Base-by-base conservation (phyloP, 2,888 invertebrate genomes). In the Nomada ruficornis region DNA sequence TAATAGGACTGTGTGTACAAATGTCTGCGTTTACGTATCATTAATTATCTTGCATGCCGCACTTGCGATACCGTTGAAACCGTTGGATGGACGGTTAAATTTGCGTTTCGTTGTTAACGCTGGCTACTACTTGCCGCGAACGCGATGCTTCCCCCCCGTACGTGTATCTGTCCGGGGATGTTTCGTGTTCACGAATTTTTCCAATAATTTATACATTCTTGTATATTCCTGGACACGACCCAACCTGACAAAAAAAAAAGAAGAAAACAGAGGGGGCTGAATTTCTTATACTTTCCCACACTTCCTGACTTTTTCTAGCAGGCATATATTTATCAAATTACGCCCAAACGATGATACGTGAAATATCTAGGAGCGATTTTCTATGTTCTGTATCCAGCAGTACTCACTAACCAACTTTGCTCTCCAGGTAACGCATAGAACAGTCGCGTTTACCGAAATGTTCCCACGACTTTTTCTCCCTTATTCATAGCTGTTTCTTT, bases 21-120 rank as follows among this genome's bases (percentile, higher is more conserved):
- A 73, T 82, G 74, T 80, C 81, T 80, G 81, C 69, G 74, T 82
- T 82, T 80, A 80, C 69, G 69, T 80, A 74, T 70, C 74, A 80
- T 82, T 82, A 82, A 80, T 82, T 82, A 82, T 74, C 60, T 80
- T 64, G 71, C 71, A 47, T 44, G 54, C 36, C 59, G 52, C 74
- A 60, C 74, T 77, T 52, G 80, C 71, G 71, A 71, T 72, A 72
- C 64, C 63, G 72, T 72, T 67, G 55, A 57, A 63, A 57, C 62
- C 52, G 26, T 47, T 50, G 36, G 55, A 71, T 63, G 72, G 62
- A 72, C 62, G 80, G 63, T 63, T 62, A 72, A 72, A 80, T 80
- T 80, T 80, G 55, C 72, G 55, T 44, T 64, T 68, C 72, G 71
- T 57, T 68, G 80, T 60, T 47, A 67, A 78, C 54, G 55, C 29